phyloP scores from a whole-genome alignment of 2,113 vertebrate genomes.

The Benitochromis conjunctus region DNA sequence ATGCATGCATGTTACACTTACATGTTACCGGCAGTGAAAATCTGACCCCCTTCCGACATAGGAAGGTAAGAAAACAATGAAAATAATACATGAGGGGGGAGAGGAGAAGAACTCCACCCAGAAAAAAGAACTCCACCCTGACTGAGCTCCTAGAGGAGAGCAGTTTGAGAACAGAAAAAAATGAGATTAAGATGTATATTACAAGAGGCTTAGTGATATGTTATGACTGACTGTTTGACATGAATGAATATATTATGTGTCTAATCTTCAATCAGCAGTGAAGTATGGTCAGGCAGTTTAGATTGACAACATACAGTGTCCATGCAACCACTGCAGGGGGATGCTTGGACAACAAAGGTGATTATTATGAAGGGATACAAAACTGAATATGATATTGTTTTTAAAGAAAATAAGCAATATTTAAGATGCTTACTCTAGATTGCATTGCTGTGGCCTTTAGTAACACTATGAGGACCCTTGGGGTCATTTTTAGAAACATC shows the following conservation, averaged over 20 bases:
- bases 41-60: no score
- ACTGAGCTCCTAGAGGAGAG: no score
- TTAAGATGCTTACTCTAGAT: background rate
- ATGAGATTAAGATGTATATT: background rate
- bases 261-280: background rate
- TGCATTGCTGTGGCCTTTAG: background rate
- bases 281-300: background rate
- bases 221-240: background rate
- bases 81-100: no score
- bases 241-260: background rate
- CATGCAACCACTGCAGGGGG: background rate
- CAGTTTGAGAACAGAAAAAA: no score
- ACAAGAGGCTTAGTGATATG: background rate
- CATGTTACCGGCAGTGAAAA: no score
- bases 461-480: background rate
- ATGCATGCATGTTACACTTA: no score
- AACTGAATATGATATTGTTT: background rate
- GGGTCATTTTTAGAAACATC: background rate
- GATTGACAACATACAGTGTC: background rate
- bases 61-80: no score
- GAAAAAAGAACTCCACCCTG: no score
- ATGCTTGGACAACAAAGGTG: background rate
- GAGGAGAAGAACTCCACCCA: no score
- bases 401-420: background rate
- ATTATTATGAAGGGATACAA: background rate